Evolutionary conservation across 2,888 invertebrate species (phyloP).

Genomic region (Antitype chi): DNA sequence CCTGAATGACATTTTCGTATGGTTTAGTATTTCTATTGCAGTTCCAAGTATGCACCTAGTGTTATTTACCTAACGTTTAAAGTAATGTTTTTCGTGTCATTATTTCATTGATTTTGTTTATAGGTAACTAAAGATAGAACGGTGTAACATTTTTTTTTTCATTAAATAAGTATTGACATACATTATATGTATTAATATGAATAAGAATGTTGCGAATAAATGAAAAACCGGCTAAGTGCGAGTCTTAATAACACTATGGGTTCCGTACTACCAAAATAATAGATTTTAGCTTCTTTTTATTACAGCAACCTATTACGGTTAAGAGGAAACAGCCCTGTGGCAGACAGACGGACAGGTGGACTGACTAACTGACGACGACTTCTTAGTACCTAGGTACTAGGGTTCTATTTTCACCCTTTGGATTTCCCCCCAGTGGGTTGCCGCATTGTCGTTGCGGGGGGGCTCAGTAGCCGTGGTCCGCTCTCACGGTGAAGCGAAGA

Average conservation of each 20-base stretch:
- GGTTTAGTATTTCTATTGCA: constrained; percentile 10
- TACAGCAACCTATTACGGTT: background rate
- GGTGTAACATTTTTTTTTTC: too few relatives aligned
- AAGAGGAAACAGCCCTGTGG: background rate
- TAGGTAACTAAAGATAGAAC: too few relatives aligned
- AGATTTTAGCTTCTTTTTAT: background rate
- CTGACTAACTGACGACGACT: too few relatives aligned
- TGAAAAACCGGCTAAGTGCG: background rate
- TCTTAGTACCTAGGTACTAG: background rate
- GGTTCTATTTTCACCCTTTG: background rate
- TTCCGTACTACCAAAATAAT: background rate
- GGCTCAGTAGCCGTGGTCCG: too few relatives aligned
- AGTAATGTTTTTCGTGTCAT: too few relatives aligned
- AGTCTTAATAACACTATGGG: background rate
- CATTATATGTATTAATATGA: too few relatives aligned
- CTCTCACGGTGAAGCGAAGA: too few relatives aligned
- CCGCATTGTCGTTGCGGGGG: too few relatives aligned
- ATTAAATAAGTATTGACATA: too few relatives aligned
- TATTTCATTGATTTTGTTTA: background rate
- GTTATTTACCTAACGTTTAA: background rate
- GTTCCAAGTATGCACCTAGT: background rate
- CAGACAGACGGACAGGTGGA: too few relatives aligned
- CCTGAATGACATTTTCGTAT: background rate
- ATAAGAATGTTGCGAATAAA: too few relatives aligned
- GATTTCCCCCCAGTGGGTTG: too few relatives aligned